Evolutionary conservation across 2,888 invertebrate species (phyloP).

Genomic region (Drosophila ustulata): DNA sequence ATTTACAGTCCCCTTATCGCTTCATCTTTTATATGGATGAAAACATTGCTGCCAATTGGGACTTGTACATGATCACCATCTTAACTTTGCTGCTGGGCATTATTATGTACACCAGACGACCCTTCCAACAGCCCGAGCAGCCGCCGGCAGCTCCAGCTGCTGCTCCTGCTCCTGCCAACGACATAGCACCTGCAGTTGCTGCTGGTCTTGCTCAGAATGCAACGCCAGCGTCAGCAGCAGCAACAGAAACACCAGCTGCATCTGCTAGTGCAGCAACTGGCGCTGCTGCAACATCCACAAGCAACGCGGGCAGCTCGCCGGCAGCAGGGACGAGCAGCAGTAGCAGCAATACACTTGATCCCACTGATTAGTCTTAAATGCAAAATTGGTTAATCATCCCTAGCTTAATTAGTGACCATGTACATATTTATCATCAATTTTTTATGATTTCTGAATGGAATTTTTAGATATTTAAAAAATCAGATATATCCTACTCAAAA

Average conservation of each 20-base stretch:
- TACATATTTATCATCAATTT: slow-evolving; percentile 80
- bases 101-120: slow-evolving; percentile 92
- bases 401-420: slow-evolving; percentile 79
- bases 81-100: slow-evolving; percentile 93
- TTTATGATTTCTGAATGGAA: slow-evolving; percentile 73
- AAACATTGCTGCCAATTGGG: slow-evolving; percentile 95
- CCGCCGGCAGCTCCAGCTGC: slow-evolving; percentile 35
- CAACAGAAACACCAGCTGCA: slow-evolving; percentile 26
- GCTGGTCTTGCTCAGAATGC: not conserved
- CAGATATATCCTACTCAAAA: slow-evolving; percentile 73
- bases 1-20: slow-evolving; percentile 87
- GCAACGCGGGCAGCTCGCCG: slow-evolving; percentile 75
- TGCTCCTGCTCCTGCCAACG: slow-evolving; percentile 39
- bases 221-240: slow-evolving; percentile 11
- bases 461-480: slow-evolving; percentile 74
- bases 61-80: slow-evolving; percentile 94
- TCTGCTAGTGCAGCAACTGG: slow-evolving; percentile 34
- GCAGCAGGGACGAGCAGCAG: slow-evolving; percentile 58
- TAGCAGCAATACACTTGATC: slow-evolving; percentile 71
- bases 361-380: slow-evolving; percentile 78
- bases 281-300: slow-evolving; percentile 23
- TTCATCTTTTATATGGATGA: slow-evolving; percentile 89
- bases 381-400: slow-evolving; percentile 60
- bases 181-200: slow-evolving; percentile 15
- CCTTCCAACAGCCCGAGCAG: slow-evolving; percentile 82